phyloP scores from a whole-genome alignment of 2,113 vertebrate species.

The Ahaetulla prasina region DNA sequence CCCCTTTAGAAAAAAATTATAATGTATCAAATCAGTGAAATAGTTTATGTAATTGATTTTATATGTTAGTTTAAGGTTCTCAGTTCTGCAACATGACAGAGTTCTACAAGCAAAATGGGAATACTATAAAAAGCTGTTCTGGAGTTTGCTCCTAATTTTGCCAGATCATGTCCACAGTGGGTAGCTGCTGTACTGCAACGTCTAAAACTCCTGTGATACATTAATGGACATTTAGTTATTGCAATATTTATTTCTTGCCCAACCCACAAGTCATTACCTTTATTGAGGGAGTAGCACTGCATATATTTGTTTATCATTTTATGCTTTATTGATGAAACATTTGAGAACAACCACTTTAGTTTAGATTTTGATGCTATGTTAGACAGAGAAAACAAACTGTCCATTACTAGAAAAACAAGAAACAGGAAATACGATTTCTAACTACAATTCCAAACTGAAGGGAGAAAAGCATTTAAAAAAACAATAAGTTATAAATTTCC shows the following conservation, averaged over 20 bases:
- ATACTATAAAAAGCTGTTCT: neutral
- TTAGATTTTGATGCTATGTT: neutral
- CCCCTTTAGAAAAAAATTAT: neutral
- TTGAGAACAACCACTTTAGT: neutral
- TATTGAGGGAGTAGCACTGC: neutral
- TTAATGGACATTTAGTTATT: neutral
- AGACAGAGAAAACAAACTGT: neutral
- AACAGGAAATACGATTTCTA: neutral
- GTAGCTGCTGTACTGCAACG: neutral
- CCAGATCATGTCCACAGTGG: neutral
- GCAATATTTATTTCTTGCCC: neutral
- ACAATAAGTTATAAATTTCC: neutral
- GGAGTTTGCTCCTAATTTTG: neutral
- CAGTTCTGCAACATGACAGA: neutral
- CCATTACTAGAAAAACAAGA: neutral
- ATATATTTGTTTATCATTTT: neutral
- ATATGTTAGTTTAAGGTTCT: neutral
- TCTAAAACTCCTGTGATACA: neutral
- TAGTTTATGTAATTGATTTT: neutral
- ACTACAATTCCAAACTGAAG: neutral
- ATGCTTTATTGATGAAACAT: neutral
- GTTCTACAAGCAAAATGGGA: neutral
- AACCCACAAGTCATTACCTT: neutral
- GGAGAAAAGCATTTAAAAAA: neutral
- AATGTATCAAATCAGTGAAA: neutral